Percentiles rank a stretch among this genome's conserved stretches.
phyloP scores from a whole-genome alignment of 2,888 invertebrate genomes.

The Itoplectis maculator region DNA sequence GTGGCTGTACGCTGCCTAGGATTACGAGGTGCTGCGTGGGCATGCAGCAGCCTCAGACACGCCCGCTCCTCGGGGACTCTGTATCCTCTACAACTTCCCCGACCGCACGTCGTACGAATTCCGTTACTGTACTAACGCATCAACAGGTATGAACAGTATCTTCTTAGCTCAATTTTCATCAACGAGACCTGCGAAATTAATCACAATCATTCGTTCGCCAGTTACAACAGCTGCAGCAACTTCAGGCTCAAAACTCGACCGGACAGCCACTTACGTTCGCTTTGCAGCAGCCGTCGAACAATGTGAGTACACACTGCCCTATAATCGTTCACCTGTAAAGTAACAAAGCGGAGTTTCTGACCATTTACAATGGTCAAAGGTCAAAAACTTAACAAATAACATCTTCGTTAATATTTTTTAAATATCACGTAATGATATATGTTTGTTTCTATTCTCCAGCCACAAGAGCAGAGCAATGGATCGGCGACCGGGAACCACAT shows the following conservation, averaged over 20 bases:
- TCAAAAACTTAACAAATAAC: no score
- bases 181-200: not conserved
- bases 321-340: conserved; percentile 6
- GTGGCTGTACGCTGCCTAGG: conserved; percentile 84
- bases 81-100: conserved; percentile 85
- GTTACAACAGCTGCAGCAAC: conserved; percentile 83
- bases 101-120: conserved; percentile 82
- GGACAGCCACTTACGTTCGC: conserved; percentile 83
- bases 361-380: not conserved
- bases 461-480: conserved; percentile 82
- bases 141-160: conserved; percentile 78
- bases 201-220: conserved; percentile 65
- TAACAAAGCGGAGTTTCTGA: not conserved
- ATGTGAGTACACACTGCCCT: conserved; percentile 73
- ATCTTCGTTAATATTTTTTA: not conserved
- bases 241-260: conserved; percentile 82
- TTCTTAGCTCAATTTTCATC: not conserved
- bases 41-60: conserved; percentile 85
- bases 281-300: conserved; percentile 82
- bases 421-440: not conserved
- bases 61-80: conserved; percentile 85
- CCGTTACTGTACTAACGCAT: conserved; percentile 83
- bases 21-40: conserved; percentile 85
- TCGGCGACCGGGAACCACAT: conserved; percentile 83
- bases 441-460: conserved; percentile 72